These are phyloP conservation scores for Motacilla alba DNA, from an alignment of 2,113 vertebrate species.

Conservation along the genomic window DNA sequence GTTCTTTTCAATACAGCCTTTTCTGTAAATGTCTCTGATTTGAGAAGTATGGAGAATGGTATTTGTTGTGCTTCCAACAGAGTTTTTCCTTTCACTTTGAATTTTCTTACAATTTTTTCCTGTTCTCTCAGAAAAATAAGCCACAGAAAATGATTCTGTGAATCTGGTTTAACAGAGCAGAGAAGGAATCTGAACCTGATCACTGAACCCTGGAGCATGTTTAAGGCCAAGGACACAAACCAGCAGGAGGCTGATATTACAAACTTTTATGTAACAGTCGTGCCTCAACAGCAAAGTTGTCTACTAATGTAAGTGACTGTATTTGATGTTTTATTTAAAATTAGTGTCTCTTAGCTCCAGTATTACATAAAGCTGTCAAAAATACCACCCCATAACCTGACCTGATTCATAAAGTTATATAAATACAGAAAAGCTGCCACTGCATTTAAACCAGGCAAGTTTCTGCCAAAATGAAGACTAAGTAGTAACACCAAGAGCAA, in stretches of 20 bases:
- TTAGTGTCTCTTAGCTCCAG: not conserved
- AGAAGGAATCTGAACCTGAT: not conserved
- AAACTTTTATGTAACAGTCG: not conserved
- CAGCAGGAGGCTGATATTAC: not conserved
- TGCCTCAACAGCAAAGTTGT: not conserved
- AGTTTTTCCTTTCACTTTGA: not conserved
- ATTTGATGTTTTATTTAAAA: slow-evolving; percentile 32
- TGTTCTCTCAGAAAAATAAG: not conserved
- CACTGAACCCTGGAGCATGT: not conserved
- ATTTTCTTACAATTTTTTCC: not conserved
- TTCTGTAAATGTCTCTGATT: not conserved
- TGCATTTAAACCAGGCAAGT: not conserved
- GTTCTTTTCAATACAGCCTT: not conserved
- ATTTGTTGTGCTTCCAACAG: not conserved
- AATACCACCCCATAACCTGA: not conserved
- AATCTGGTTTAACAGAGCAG: not conserved
- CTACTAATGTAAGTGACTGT: not conserved
- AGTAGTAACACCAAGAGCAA: not conserved
- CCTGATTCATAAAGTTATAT: not conserved
- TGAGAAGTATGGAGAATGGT: not conserved
- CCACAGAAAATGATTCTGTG: not conserved
- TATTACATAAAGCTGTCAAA: not conserved
- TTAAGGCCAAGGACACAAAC: not conserved
- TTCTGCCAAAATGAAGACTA: not conserved
- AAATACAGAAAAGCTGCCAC: not conserved